Evolutionary conservation across 2,888 invertebrate species (phyloP).

Genomic region (Melieria crassipennis): DNA sequence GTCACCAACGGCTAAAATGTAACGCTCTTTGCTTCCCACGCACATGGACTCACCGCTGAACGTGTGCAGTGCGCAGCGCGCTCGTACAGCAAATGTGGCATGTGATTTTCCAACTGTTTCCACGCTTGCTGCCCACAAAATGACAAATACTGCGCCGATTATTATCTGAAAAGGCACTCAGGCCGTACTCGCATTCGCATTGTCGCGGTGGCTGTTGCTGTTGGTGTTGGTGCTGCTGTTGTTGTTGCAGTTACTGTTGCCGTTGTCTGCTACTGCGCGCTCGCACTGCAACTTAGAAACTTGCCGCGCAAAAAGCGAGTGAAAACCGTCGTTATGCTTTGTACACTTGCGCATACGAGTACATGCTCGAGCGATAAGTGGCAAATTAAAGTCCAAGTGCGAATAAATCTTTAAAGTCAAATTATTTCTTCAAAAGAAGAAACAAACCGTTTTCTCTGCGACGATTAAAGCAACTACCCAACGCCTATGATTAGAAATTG

Average conservation of each 20-base stretch:
- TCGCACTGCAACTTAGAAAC: slow-evolving; percentile 33
- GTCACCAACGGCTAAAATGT: slow-evolving; percentile 56
- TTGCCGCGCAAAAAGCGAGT: slow-evolving; percentile 17
- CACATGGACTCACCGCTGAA: slow-evolving; percentile 36
- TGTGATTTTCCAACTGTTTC: slow-evolving; percentile 65
- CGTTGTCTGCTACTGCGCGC: background rate
- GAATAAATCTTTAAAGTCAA: slow-evolving; percentile 48
- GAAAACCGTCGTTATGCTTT: slow-evolving; percentile 41
- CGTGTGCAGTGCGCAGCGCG: slow-evolving; percentile 50
- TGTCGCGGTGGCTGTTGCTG: background rate
- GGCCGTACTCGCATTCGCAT: slow-evolving; percentile 22
- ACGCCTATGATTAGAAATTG: background rate
- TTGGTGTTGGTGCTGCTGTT: no score
- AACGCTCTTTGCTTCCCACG: slow-evolving; percentile 52
- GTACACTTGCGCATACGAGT: slow-evolving; percentile 33
- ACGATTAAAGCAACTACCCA: slow-evolving; percentile 5
- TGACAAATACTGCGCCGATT: slow-evolving; percentile 40
- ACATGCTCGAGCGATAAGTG: slow-evolving; percentile 46
- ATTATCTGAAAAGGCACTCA: slow-evolving; percentile 36
- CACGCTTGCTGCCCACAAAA: slow-evolving; percentile 66
- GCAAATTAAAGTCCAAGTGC: slow-evolving; percentile 63
- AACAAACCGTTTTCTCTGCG: slow-evolving; percentile 46
- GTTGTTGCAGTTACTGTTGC: no score
- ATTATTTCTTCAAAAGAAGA: slow-evolving; percentile 58
- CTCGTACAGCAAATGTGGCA: slow-evolving; percentile 55